Percentiles rank a stretch among this genome's conserved stretches.
phyloP scores from a whole-genome alignment of 2,888 invertebrate genomes.

The Ametastegia equiseti region DNA sequence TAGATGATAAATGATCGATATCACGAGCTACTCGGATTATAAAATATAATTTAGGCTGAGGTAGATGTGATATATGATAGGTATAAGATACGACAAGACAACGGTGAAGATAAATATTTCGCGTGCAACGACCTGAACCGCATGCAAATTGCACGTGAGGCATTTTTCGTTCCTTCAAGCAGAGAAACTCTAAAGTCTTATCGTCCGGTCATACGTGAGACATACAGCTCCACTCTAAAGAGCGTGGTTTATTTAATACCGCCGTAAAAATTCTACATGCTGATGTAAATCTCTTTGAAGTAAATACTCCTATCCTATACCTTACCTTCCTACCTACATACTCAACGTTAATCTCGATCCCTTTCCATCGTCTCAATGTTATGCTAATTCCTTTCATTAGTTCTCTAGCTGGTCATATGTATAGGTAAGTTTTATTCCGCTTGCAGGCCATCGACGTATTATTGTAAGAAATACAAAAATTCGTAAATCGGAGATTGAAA shows the following conservation, averaged over 20 bases:
- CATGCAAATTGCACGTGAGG: constrained; percentile 7
- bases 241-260: constrained; percentile 10
- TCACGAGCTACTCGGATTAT: background rate
- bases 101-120: constrained; percentile 1
- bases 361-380: background rate
- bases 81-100: background rate
- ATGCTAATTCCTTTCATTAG: constrained; percentile 12
- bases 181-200: constrained; percentile 16
- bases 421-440: background rate
- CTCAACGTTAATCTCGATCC: background rate
- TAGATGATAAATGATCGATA: background rate
- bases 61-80: background rate
- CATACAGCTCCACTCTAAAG: constrained; percentile 6
- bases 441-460: background rate
- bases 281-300: constrained; percentile 28
- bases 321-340: background rate
- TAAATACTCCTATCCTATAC: background rate
- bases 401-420: background rate
- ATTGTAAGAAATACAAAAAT: no score
- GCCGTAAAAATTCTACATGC: constrained; percentile 27
- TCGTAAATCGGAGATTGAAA: no score
- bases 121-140: constrained; percentile 22
- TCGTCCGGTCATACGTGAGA: constrained; percentile 31
- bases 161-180: constrained; percentile 11
- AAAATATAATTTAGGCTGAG: constrained; percentile 2